A percentile compares a stretch with the other conserved stretches of the same genome.
phyloP scores from a whole-genome alignment of 2,797 vertebrate species.

The Morelia viridis region DNA sequence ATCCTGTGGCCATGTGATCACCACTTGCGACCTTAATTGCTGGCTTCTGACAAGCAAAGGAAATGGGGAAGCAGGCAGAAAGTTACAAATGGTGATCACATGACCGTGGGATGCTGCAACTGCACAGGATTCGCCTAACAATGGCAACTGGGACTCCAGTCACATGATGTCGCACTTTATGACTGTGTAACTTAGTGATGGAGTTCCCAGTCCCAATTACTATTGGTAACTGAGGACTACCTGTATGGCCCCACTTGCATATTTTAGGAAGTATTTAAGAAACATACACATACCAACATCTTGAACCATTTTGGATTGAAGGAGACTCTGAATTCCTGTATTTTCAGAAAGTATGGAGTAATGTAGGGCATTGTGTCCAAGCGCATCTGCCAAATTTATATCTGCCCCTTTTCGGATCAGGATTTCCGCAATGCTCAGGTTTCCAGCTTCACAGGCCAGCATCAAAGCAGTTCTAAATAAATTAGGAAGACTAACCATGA shows the following conservation, averaged over 20 bases:
- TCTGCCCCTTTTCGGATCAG: constrained; percentile 85
- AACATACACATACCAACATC: constrained; percentile 77
- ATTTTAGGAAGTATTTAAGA: not conserved
- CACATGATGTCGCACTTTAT: too few relatives aligned
- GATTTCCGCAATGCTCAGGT: constrained; percentile 74
- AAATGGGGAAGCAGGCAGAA: not conserved
- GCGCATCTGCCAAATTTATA: constrained; percentile 80
- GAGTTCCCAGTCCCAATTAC: not conserved
- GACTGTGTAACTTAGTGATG: too few relatives aligned
- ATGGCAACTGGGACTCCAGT: too few relatives aligned
- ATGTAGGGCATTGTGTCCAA: constrained; percentile 85
- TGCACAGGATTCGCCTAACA: too few relatives aligned
- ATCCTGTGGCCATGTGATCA: not conserved
- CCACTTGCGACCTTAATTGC: not conserved
- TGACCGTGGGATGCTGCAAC: not conserved
- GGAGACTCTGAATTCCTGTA: constrained; percentile 77
- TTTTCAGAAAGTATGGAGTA: constrained; percentile 82
- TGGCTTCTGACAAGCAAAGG: not conserved
- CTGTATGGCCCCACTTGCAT: not conserved
- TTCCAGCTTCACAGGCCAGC: constrained; percentile 83
- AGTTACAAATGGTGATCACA: not conserved
- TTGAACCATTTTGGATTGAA: constrained; percentile 79
- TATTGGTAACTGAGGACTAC: too few relatives aligned
- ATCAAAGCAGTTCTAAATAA: constrained; percentile 86
- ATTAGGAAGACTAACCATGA: constrained; percentile 12